Conservation (phyloP, 2,113 vertebrate species). For the Noturus placidus region DNA sequence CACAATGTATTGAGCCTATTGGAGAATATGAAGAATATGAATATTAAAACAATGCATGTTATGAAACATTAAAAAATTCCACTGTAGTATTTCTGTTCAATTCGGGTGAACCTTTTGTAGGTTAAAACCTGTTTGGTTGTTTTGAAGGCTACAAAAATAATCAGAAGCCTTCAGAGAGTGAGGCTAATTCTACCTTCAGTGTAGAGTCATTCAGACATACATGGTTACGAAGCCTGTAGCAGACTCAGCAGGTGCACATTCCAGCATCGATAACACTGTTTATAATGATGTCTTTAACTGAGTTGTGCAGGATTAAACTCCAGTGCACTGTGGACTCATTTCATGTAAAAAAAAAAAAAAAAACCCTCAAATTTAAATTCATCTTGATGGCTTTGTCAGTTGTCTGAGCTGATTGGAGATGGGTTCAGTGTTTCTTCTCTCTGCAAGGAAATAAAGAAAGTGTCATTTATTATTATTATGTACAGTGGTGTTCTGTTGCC, state of each 20-base stretch:
- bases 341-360: background rate
- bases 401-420: constrained; percentile 45
- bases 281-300: background rate
- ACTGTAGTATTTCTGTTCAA: background rate
- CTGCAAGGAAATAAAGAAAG: constrained; percentile 55
- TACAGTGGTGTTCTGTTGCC: background rate
- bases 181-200: background rate
- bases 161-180: background rate
- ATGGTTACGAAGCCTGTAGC: background rate
- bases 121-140: background rate
- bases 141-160: background rate
- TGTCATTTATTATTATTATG: background rate
- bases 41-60: background rate
- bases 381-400: constrained; percentile 41
- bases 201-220: background rate
- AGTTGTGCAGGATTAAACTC: background rate
- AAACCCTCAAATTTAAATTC: background rate
- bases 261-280: background rate
- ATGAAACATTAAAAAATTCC: background rate
- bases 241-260: background rate
- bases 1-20: background rate
- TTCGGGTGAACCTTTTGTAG: background rate
- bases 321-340: background rate
- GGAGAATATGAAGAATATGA: background rate
- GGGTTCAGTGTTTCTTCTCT: constrained; percentile 61